Evolutionary conservation across 2,888 invertebrate species (phyloP), one percentile per base, ranked within the genome.

Genomic region (Aspidapion aeneum): DNA sequence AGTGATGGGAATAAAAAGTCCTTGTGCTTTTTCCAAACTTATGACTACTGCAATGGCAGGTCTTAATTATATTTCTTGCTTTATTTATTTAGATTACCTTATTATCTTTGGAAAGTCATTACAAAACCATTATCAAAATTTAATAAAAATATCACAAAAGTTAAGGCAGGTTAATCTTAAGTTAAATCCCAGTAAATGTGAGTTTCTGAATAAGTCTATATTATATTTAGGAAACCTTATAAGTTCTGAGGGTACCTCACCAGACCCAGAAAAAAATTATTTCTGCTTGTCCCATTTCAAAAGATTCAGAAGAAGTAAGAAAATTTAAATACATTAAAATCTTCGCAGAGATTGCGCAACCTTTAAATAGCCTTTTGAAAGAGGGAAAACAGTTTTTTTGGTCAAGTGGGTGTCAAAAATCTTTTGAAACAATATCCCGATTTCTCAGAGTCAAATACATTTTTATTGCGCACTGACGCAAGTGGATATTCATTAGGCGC

Each of bases 1-100:
- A 70, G 35, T 55, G 21, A 71, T 74, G 70, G 71, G 72, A 20
- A 62, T 73, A 56, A 73, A 73, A 66, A 64, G 63, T 60, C 63
- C 70, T 16, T 68, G 69, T 65, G 58, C 66, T 58, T 74, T 74
- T 67, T 73, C 68, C 19, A 58, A 71, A 57, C 58, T 62, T 20
- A 71, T 71, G 70, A 67, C 69, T 2, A 68, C 71, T 16, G 71
- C 71, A 52, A 67, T 71, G 65, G 66, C 70, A 22, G 69, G 69
- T 9, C 58, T 72, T 48, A 65, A 62, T 56, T 66, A 66, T 59
- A 63, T 57, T 19, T 35, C 20, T n/a, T 68, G 67, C 57, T 65
- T 65, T 55, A 21, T 66, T 20, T 64, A 66, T 49, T 18, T 61
- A 12, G 58, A 65, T 57, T 62, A 67, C 65, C 57, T 69, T 19